Percentiles rank a stretch among this genome's conserved stretches.
Evolutionary conservation across 2,797 vertebrate genomes (phyloP).

Genomic region (Euthynnus affinis): DNA sequence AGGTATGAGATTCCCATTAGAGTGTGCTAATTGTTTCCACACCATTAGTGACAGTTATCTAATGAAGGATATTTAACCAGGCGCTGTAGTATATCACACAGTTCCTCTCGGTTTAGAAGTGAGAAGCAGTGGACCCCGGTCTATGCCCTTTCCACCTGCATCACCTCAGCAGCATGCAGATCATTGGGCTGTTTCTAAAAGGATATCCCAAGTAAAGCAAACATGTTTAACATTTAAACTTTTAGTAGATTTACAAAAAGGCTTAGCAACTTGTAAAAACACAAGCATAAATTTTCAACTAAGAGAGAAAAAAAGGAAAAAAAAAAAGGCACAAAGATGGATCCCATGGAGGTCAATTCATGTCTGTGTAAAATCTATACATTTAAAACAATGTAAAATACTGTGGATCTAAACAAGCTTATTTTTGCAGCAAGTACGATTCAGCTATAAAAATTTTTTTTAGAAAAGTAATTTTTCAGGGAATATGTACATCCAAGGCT

Average conservation of each 20-base stretch:
- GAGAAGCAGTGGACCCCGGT: constrained; percentile 68
- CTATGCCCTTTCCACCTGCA: constrained; percentile 69
- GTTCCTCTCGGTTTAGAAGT: constrained; percentile 59
- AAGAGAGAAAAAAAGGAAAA: not conserved
- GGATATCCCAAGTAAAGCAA: constrained; percentile 13
- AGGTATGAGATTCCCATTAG: constrained; percentile 90
- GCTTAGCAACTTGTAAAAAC: constrained; percentile 37
- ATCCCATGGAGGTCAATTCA: constrained; percentile 1
- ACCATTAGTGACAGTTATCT: constrained; percentile 90
- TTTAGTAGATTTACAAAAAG: constrained; percentile 17
- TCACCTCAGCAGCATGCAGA: constrained; percentile 35
- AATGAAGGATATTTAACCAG: constrained; percentile 88
- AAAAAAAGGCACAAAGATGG: constrained; percentile 16
- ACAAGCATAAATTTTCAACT: constrained; percentile 54
- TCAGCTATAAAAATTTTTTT: constrained; percentile 1
- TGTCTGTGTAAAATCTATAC: constrained; percentile 60
- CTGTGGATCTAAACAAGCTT: constrained; percentile 37
- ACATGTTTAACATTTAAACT: constrained; percentile 1
- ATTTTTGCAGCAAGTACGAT: not conserved
- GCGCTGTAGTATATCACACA: constrained; percentile 84
- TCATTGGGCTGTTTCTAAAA: constrained; percentile 36
- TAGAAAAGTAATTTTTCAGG: not conserved
- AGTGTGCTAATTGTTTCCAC: constrained; percentile 90
- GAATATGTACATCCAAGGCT: constrained; percentile 29
- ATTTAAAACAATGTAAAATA: constrained; percentile 89